Percentiles rank a stretch among this genome's conserved stretches.
These are phyloP conservation scores for Mimachlamys varia DNA, from an alignment of 2,888 invertebrate genomes.

Conservation along the genomic window DNA sequence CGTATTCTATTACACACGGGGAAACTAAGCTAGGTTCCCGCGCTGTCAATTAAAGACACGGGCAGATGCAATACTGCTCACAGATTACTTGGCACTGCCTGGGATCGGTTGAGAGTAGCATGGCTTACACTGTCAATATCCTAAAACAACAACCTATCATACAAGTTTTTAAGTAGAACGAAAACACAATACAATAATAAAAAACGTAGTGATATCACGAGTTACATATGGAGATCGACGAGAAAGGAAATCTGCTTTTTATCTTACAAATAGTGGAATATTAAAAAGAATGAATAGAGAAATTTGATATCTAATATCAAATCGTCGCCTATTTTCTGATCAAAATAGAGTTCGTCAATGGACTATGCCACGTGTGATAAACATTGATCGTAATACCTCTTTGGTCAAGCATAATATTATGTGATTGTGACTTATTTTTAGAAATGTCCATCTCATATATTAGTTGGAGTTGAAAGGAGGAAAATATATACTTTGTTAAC, in stretches of 20 bases:
- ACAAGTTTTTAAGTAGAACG: not conserved
- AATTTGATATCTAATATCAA: no score
- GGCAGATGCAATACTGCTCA: conserved; percentile 33
- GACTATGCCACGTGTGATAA: no score
- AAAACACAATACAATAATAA: not conserved
- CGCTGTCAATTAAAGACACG: conserved; percentile 34
- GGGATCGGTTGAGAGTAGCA: not conserved
- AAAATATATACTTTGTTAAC: no score
- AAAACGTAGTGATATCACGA: not conserved
- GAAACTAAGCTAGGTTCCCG: conserved; percentile 23
- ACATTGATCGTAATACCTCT: no score
- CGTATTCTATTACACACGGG: conserved; percentile 41
- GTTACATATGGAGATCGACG: not conserved
- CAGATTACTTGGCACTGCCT: conserved; percentile 14
- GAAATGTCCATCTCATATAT: no score
- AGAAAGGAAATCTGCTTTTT: not conserved
- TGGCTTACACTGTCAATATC: not conserved
- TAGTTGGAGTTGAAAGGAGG: no score
- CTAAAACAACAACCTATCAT: not conserved
- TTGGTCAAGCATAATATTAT: no score
- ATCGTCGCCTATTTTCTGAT: no score
- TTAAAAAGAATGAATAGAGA: no score
- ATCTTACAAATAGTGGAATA: no score
- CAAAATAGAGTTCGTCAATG: no score
- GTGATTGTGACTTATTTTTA: no score